Conservation (phyloP, 2,113 vertebrate genomes). For the Nothocercus nigrocapillus region DNA sequence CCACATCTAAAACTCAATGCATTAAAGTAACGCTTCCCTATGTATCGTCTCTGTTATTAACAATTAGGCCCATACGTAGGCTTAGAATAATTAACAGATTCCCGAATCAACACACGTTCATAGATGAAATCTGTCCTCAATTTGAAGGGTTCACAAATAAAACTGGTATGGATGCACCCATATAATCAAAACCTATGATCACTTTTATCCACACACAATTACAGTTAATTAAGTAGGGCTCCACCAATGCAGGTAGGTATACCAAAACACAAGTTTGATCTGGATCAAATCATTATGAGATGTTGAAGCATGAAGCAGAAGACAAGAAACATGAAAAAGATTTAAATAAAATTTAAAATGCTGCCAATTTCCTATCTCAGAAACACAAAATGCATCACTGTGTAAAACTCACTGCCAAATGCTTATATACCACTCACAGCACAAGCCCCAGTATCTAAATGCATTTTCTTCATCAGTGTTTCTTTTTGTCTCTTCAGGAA, state of each 20-base stretch:
- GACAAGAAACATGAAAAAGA: background rate
- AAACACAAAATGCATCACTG: background rate
- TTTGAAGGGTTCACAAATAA: background rate
- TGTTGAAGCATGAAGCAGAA: background rate
- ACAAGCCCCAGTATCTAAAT: background rate
- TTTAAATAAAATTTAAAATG: background rate
- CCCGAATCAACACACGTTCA: background rate
- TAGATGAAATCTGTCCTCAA: background rate
- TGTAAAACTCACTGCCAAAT: background rate
- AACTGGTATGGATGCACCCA: background rate
- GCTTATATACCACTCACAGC: background rate
- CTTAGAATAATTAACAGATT: background rate
- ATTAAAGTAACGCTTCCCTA: background rate
- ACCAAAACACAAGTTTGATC: background rate
- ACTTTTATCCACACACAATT: background rate
- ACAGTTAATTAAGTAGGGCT: background rate
- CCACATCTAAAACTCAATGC: background rate
- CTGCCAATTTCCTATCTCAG: background rate
- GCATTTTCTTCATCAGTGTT: background rate
- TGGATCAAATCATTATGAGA: background rate
- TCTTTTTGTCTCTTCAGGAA: background rate
- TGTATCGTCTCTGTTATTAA: background rate
- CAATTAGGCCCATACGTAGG: background rate
- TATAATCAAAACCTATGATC: background rate
- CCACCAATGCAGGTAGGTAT: background rate